These are phyloP conservation scores for Xerus inauris DNA, from an alignment of 2,113 vertebrate species.

Conservation along the genomic window DNA sequence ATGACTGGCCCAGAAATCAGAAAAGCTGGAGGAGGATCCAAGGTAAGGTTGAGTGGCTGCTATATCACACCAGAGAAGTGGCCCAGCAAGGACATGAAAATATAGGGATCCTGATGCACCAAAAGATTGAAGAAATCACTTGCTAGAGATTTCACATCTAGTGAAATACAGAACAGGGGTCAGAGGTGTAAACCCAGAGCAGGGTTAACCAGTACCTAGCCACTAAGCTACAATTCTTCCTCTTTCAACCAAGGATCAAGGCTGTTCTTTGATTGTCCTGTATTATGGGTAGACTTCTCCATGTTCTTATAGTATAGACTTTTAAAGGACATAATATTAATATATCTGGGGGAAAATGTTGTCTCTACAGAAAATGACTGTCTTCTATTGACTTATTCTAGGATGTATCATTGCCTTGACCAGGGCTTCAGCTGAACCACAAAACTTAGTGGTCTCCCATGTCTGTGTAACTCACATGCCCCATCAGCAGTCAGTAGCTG, in stretches of 20 bases:
- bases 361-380: neutral
- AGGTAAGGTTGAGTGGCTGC: no score
- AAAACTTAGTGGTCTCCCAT: neutral
- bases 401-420: neutral
- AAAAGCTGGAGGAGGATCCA: no score
- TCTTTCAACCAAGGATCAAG: neutral
- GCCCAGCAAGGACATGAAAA: no score
- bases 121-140: neutral
- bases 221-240: neutral
- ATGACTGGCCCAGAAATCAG: no score
- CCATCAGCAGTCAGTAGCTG: constrained; percentile 59
- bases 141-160: neutral
- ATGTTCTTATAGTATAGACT: neutral
- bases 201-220: neutral
- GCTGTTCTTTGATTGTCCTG: neutral
- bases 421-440: neutral
- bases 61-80: no score
- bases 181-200: neutral
- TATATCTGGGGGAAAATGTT: neutral
- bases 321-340: neutral
- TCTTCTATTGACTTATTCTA: neutral
- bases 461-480: constrained; percentile 54
- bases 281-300: neutral
- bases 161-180: neutral
- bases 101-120: no score